Conservation (phyloP, 2,113 vertebrate species). For the Anarhynchus alexandrinus region DNA sequence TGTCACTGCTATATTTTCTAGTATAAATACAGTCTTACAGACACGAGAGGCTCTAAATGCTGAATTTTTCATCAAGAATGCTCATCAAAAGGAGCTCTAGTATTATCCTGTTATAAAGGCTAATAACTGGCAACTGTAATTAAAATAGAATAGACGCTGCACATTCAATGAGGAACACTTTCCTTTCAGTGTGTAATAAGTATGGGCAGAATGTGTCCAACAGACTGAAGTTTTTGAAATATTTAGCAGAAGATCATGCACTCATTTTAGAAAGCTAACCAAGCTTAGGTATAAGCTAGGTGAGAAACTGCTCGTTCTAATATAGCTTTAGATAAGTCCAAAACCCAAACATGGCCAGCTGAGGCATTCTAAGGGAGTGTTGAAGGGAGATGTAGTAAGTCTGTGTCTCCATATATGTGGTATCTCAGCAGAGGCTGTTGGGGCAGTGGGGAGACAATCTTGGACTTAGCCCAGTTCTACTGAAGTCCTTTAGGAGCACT, state of each 20-base stretch:
- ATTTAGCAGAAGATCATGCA: background rate
- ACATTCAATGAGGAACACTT: background rate
- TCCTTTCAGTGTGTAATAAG: background rate
- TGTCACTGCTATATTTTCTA: background rate
- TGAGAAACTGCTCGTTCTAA: background rate
- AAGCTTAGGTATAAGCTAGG: background rate
- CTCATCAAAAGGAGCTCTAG: background rate
- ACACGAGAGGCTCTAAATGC: background rate
- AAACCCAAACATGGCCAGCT: background rate
- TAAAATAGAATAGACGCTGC: background rate
- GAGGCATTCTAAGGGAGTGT: background rate
- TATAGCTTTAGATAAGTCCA: background rate
- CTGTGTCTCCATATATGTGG: background rate
- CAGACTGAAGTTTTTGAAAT: background rate
- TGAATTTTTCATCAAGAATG: background rate
- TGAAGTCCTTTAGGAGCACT: background rate
- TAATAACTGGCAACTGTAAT: background rate
- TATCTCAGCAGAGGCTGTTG: background rate
- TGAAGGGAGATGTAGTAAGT: background rate
- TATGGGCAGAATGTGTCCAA: background rate
- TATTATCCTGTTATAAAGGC: background rate
- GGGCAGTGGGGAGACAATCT: background rate
- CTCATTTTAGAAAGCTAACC: background rate
- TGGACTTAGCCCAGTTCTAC: background rate
- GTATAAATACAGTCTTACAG: background rate